A percentile compares a stretch with the other conserved stretches of the same genome.
These are phyloP conservation scores for Sparus aurata DNA, from an alignment of 2,797 vertebrate species.

Conservation along the genomic window DNA sequence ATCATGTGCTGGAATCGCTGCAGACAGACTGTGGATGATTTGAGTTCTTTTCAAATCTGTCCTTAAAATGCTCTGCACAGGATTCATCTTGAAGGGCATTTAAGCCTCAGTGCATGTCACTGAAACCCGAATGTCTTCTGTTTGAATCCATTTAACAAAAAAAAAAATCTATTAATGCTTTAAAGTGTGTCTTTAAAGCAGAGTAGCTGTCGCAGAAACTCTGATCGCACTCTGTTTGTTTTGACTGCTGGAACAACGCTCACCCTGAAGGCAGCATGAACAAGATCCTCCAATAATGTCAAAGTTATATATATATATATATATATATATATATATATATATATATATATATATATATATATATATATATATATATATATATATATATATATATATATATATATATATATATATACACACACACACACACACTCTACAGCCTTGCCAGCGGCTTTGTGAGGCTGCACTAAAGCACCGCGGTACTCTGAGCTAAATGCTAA, in stretches of 20 bases:
- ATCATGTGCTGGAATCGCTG: conserved; percentile 41
- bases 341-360: too few species aligned
- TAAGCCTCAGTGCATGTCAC: conserved; percentile 4
- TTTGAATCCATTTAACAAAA: conserved; percentile 22
- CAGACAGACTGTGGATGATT: conserved; percentile 10
- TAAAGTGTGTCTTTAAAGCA: conserved; percentile 29
- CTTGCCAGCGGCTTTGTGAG: neutral
- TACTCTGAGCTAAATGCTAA: conserved; percentile 8
- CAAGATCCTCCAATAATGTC: neutral
- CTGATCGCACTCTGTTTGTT: conserved; percentile 5
- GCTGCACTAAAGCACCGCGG: conserved; percentile 2
- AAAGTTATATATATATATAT: too few species aligned
- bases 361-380: too few species aligned
- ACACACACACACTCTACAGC: too few species aligned
- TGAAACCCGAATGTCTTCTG: neutral
- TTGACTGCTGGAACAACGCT: conserved; percentile 1
- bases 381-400: too few species aligned
- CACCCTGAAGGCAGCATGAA: neutral
- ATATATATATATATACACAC: too few species aligned
- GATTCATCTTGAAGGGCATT: conserved; percentile 1
- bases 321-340: too few species aligned
- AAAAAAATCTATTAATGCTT: conserved; percentile 54
- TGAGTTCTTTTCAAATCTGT: neutral
- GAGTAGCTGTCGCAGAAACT: conserved; percentile 1
- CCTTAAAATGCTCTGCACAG: conserved; percentile 18